Base-by-base conservation (phyloP, 2,113 vertebrate species). In the Lampris megalopsis region DNA sequence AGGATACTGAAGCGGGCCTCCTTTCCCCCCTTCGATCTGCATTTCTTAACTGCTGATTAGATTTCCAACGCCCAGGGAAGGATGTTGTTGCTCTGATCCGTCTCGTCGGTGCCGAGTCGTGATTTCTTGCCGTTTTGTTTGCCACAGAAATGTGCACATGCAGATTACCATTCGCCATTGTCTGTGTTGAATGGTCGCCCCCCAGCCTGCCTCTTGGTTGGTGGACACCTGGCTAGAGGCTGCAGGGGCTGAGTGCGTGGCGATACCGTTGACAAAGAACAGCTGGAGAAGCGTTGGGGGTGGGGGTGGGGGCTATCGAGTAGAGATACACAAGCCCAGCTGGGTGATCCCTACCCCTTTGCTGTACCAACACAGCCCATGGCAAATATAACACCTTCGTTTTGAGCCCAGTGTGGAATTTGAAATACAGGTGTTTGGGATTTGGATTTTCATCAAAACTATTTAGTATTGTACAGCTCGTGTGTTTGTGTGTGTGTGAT, bases 241-340 rank as follows among this genome's bases (percentile, higher is more conserved):
- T 35, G 24, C 6, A 54, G n/a, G 7, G 5, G 24, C 9, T 68
- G 52, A 77, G 79, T 1, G 38, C 86, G 79, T 68, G 69, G 59
- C 75, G 81, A 73, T 82, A 61, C 63, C 63, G 43, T 7, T 63
- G 70, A 58, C 64, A 73, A 68, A 73, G 83, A 88, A 85, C 93
- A 93, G 93, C 92, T 94, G 92, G 79, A 84, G 52, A 78, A 47
- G 71, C 80, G 41, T 7, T 5, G 66, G 54, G 74, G 79, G 79
- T 81, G 68, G 74, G 24, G 67, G 42, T 57, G 58, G 77, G 10
- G 5, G 43, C 48, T 60, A 70, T 64, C 73, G 0, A 86, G 67
- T 62, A 63, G 57, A 56, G 63, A 77, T 13, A 9, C 54, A 45
- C 37, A 40, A 10, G 36, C 7, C 6, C 64, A 45, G 65, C 1